Base-by-base conservation (phyloP, 2,797 vertebrate species). In the Acrocephalus scirpaceus region DNA sequence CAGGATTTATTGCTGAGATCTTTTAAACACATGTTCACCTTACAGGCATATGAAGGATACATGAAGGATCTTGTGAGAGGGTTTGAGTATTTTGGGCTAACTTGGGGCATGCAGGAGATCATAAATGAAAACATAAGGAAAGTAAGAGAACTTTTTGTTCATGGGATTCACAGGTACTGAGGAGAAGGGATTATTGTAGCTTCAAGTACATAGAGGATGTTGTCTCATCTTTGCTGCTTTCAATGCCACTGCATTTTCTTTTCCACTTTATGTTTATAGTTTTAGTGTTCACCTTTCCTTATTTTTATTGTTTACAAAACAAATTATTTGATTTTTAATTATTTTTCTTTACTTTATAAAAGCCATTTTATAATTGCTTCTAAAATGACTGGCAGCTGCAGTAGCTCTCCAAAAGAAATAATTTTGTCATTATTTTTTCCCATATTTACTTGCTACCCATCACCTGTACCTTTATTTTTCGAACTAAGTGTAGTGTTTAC, bases 201-300 rank as follows among this genome's bases (percentile, higher is more conserved):
- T 47, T 54, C 40, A 34, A 34, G 13, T 10, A 11, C 0, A 0
- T 25, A 17, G 34, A 47, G 9, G 16, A 61, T 9, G 4, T 36
- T 75, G 15, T 25, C 38, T 30, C 29, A 61, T 11, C 16, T 38
- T 61, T 40, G 40, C 29, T 19, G 3, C 47, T 69, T 70, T 61
- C 25, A 40, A 5, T 30, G 40, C 2, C 16, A 18, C 25, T 16
- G 15, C 14, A 21, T 54, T 61, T 69, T 44, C 3, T 54, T 54
- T 69, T 48, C 9, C 6, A 34, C 14, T 70, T 40, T 34, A 15
- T 21, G 6, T 54, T 54, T 77, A 21, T 16, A 54, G 56, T 54
- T 54, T 48, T 30, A 30, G 5, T 17, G 7, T 42, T 77, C 34
- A 36, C 6, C 4, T n/a, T 61, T 47, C 11, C 40, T 54, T 30